Base-by-base conservation (phyloP, 2,113 vertebrate species). In the Oncorhynchus tshawytscha region DNA sequence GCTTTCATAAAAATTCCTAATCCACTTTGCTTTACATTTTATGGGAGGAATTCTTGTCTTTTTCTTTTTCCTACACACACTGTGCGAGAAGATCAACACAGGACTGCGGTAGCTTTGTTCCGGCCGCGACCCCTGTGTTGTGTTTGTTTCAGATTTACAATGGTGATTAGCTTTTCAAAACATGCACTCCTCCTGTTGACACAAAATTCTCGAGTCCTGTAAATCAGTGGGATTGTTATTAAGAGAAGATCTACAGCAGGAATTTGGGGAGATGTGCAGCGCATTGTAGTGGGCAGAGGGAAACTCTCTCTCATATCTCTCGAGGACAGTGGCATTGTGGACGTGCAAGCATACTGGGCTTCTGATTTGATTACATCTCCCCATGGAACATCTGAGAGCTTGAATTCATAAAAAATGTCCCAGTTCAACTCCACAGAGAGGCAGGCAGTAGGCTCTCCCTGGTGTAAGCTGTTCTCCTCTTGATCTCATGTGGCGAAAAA, bases 271-370 rank as follows among this genome's bases (percentile, higher is more conserved):
- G 71, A 86, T 83, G 83, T 81, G 73, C 71, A 71, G 25, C 45
- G 68, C 80, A 85, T 76, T 86, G 80, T 88, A 85, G 83, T 75
- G 81, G 83, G 88, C 80, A 89, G 81, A 85, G 79, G 86, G 9
- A 1, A 22, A 25, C 24, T n/a, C 24, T 64, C 22, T 64, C 49
- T 51, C 75, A 74, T 45, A 54, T 60, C 54, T 83, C 39, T 82
- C 51, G 77, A 87, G 82, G 85, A 82, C 82, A 84, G 75, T 68
- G 74, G 79, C 59, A 77, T 81, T 89, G 87, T 75, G 81, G 82
- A 87, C 77, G 25, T 86, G 76, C 83, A 82, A 80, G 82, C 81
- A 82, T 67, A 74, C 49, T 72, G 81, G 86, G 84, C 71, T 80
- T 67, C 71, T 78, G 83, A 82, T 82, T 76, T 80, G 67, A 84